These are phyloP conservation scores for Neotoxoptera formosana DNA, from an alignment of 1,140 invertebrate species.

Conservation along the genomic window DNA sequence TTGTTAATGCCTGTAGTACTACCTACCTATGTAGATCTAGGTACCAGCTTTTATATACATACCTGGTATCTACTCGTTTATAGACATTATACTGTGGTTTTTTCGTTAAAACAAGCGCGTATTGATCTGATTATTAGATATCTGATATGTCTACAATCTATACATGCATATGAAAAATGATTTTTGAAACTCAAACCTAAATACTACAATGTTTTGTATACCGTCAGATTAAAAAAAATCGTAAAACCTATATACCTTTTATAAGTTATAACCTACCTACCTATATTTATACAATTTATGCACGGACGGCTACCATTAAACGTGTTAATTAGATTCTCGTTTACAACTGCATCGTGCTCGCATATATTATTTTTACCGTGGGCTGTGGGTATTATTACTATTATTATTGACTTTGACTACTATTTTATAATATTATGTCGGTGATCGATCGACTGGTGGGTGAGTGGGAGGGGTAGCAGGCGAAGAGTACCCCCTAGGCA, in stretches of 20 bases:
- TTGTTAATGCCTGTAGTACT: neutral
- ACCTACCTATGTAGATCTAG: neutral
- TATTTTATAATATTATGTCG: neutral
- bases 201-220: neutral
- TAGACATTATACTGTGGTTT: neutral
- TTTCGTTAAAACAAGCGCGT: neutral
- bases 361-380: neutral
- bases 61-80: neutral
- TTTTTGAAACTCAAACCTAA: neutral
- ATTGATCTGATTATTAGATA: neutral
- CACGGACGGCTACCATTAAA: neutral
- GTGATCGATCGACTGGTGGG: neutral
- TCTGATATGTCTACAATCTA: too few species aligned
- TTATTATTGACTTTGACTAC: neutral
- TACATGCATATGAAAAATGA: neutral
- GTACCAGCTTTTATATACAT: neutral
- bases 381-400: neutral
- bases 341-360: neutral
- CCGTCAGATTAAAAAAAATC: neutral
- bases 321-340: neutral
- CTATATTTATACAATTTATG: neutral
- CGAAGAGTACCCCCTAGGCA: neutral
- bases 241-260: neutral
- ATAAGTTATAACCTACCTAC: neutral
- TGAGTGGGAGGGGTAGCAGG: neutral